Base-by-base conservation (phyloP, 1,140 invertebrate species). In the Caerostris darwini region DNA sequence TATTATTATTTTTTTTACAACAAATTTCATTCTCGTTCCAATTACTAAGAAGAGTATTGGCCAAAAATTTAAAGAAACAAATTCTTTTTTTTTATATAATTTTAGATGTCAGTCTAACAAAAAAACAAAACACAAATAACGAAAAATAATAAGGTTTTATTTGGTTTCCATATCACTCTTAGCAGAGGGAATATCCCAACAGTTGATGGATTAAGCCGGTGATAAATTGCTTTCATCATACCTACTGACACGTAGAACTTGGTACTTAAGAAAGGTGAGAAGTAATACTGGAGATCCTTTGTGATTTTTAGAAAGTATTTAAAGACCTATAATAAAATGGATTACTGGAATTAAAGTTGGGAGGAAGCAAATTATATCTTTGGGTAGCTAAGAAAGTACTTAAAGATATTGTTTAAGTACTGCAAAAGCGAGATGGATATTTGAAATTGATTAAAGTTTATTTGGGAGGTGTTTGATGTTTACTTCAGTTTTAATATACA, bases 201-300 rank as follows among this genome's bases (percentile, higher is more conserved):
- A 85, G 7, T 53, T 88, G 86, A 88, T 88, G 86, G 59, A 88
- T 88, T 57, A 88, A 61, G 58, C 19, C 6, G 19, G 17, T 64
- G 86, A 88, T 88, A 88, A 88, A 88, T 88, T 54, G 86, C 12
- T 54, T 88, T 64, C 12, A 59, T 88, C 14, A 67, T n/a, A 50
- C 34, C n/a, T 50, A 64, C 53, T 88, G 86, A 88, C 86, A 88
- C 34, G 7, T 17, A 10, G 86, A 88, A 64, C 85, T 34, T 7
- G 83, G 57, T 61, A 58, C 83, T 58, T 50, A 12, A 19, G 50
- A 12, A 53, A 77, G 14, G 86, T 53, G 86, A 53, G 34, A 64
- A 88, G 57, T 50, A 87, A 34, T 14, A 64, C 12, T 64, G 3
- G 19, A 6, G 10, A 10, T 34, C 82, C 82, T 58, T 19, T 17